Base-by-base conservation (phyloP, 2,113 vertebrate species). In the Aegithalos caudatus region DNA sequence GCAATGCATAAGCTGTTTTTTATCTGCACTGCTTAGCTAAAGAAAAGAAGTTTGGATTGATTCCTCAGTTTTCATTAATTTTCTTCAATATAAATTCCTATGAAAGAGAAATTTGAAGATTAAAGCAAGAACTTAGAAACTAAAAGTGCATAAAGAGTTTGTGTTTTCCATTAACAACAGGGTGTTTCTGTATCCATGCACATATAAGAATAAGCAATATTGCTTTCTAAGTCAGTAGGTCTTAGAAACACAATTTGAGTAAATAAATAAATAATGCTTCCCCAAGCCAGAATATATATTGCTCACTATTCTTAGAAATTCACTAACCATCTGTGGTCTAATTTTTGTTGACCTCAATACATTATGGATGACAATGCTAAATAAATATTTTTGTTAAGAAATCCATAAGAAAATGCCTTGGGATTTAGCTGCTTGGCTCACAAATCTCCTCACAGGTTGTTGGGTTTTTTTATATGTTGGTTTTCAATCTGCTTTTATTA, bases 301-400 rank as follows among this genome's bases (percentile, higher is more conserved):
- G 9, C 65, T 92, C 6, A 60, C 19, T 65, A 76, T 81, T 67
- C 90, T 77, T 76, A 48, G 66, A 80, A 96, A 90, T 82, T 56
- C 51, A 79, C 17, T 4, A 66, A 69, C 23, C 40, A 54, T 57
- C 20, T 83, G 33, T 82, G 61, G 42, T 87, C 73, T 92, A 92
- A 60, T 88, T 95, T 95, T 88, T 69, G 40, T 85, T 93, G 85
- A 96, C 85, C 79, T 93, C 78, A 89, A 86, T 91, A 82, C 31
- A 78, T 87, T 91, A 71, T 86, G 53, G 47, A 94, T 85, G 86
- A 84, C 48, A 82, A 94, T 81, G 42, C 25, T 81, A 86, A n/a
- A 91, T 65, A 92, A 92, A 88, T 87, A 88, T 66, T 94, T 94
- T 87, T 79, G 14, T 80, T 61, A 85, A 67, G 33, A 88, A 91